Evolutionary conservation across 1,140 invertebrate species (phyloP).

Genomic region (Diorhabda carinulata): DNA sequence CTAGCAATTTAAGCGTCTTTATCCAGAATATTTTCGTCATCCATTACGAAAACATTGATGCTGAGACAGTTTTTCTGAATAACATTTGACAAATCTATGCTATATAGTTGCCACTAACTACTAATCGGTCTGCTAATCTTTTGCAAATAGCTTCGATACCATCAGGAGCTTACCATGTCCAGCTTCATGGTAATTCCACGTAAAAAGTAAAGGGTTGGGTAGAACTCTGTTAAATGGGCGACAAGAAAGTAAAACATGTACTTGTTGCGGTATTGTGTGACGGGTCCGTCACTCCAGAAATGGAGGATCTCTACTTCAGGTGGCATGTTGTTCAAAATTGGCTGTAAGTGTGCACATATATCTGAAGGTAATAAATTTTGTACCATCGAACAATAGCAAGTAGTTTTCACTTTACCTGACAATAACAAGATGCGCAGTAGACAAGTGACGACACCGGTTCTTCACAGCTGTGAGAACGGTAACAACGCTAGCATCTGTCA

Average conservation of each 20-base stretch:
- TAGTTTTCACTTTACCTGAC: not conserved
- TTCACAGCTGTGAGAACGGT: too few species aligned
- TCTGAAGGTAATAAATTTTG: conserved; percentile 1
- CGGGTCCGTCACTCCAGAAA: conserved; percentile 28
- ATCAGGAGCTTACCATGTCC: conserved; percentile 22
- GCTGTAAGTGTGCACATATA: conserved; percentile 3
- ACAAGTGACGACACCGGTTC: too few species aligned
- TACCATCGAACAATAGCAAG: not conserved
- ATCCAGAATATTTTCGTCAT: not conserved
- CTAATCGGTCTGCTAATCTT: conserved; percentile 12
- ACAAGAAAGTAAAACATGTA: conserved; percentile 22
- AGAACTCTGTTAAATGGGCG: not conserved
- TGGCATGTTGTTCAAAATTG: not conserved
- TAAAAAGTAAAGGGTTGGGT: conserved; percentile 8
- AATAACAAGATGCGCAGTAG: too few species aligned
- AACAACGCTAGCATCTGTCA: too few species aligned
- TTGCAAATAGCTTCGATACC: conserved; percentile 12
- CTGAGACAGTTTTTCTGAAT: not conserved
- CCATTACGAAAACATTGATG: not conserved
- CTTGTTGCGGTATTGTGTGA: conserved; percentile 28
- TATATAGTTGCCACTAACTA: conserved; percentile 10
- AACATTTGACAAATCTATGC: not conserved
- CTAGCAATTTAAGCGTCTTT: not conserved
- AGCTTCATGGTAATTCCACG: conserved; percentile 11
- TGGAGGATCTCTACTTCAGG: conserved; percentile 3